Evolutionary conservation across 2,113 vertebrate species (phyloP).

Genomic region (Myiozetetes cayanensis): DNA sequence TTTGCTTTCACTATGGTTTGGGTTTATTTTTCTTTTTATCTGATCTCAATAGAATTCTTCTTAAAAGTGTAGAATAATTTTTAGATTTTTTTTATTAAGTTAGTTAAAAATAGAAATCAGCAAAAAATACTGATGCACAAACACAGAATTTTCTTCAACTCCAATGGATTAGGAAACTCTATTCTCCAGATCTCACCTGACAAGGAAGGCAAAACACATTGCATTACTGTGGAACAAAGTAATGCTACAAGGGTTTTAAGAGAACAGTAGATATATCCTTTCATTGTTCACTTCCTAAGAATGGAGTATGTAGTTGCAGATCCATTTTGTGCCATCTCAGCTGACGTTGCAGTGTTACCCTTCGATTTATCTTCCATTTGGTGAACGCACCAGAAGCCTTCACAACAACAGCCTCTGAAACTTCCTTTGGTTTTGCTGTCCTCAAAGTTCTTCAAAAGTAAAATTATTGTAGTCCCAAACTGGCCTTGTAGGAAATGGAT

Average conservation of each 20-base stretch:
- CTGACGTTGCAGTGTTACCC: rapidly evolving
- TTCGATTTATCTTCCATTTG: not conserved
- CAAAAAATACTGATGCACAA: not conserved
- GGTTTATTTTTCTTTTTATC: not conserved
- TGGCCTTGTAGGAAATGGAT: not conserved
- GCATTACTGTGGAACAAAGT: not conserved
- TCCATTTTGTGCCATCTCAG: not conserved
- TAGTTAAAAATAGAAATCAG: not conserved
- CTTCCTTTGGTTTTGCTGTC: not conserved
- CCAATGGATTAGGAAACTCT: not conserved
- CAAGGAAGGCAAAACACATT: not conserved
- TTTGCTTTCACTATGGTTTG: not conserved
- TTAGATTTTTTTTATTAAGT: not conserved
- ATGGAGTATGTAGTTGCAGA: not conserved
- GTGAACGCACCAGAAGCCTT: not conserved
- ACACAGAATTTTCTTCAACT: not conserved
- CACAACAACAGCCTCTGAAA: not conserved
- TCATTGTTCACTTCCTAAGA: too few species aligned
- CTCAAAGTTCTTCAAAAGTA: not conserved
- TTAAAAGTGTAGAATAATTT: not conserved
- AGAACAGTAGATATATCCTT: not conserved
- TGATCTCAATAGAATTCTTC: not conserved
- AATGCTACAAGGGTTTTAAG: not conserved
- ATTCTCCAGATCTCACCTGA: not conserved
- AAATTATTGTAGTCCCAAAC: not conserved